phyloP scores from a whole-genome alignment of 2,888 invertebrate species.

The Acholoe squamosa region DNA sequence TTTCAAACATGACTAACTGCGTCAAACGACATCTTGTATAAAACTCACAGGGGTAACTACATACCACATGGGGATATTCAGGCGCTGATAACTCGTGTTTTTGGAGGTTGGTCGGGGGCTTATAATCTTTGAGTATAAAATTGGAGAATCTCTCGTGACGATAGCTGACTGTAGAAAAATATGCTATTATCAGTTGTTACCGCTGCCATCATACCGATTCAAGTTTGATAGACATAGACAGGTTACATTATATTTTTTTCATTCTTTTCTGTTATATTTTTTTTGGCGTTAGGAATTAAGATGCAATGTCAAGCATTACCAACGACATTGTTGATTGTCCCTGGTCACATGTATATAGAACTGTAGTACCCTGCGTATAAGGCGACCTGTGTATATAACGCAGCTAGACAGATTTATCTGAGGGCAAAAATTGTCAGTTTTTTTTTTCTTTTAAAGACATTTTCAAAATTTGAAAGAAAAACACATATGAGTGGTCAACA shows the following conservation, averaged over 20 bases:
- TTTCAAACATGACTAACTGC: too few relatives aligned
- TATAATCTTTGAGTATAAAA: neutral
- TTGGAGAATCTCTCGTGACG: neutral
- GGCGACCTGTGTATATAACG: too few relatives aligned
- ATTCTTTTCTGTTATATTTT: too few relatives aligned
- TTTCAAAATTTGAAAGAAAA: too few relatives aligned
- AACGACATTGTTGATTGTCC: neutral
- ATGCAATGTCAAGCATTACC: slow-evolving; percentile 20
- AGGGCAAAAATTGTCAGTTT: too few relatives aligned
- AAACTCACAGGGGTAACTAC: neutral
- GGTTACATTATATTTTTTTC: too few relatives aligned
- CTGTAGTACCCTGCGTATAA: too few relatives aligned
- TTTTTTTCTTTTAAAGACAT: too few relatives aligned
- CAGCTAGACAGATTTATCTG: too few relatives aligned
- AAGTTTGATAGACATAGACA: slow-evolving; percentile 44
- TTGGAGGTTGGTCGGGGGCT: neutral
- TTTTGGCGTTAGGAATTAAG: slow-evolving; percentile 41
- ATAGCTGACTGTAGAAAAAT: slow-evolving; percentile 50
- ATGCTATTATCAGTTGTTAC: slow-evolving; percentile 13
- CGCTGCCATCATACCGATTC: slow-evolving; percentile 55
- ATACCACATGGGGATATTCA: neutral
- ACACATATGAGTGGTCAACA: too few relatives aligned
- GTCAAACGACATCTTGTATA: neutral
- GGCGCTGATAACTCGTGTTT: neutral
- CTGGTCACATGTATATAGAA: neutral